Conservation (phyloP, 2,888 invertebrate species). For the Tethea ocularis region DNA sequence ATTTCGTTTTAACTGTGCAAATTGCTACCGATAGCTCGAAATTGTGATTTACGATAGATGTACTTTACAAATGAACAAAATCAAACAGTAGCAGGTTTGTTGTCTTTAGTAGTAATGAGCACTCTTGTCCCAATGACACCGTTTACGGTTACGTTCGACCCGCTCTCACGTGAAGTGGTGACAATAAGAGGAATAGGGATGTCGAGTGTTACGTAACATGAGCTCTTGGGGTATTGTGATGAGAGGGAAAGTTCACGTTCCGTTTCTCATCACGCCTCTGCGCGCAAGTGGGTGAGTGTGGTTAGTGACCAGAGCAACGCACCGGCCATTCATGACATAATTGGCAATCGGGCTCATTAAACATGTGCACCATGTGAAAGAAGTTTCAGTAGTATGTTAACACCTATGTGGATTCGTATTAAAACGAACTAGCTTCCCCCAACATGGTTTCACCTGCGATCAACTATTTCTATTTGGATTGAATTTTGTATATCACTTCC, state of each 20-base stretch:
- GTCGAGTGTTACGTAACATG: constrained; percentile 52
- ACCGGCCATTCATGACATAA: constrained; percentile 79
- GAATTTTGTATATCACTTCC: too few species aligned
- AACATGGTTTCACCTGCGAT: too few species aligned
- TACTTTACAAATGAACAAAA: background rate
- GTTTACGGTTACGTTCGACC: constrained; percentile 15
- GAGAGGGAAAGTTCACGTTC: constrained; percentile 82
- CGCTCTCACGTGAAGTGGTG: constrained; percentile 35
- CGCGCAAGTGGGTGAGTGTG: constrained; percentile 80
- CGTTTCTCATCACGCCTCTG: constrained; percentile 75
- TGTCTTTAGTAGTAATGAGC: constrained; percentile 13
- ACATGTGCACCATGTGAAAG: constrained; percentile 51
- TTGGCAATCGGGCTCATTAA: constrained; percentile 76
- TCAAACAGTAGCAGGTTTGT: background rate
- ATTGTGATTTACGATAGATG: constrained; percentile 2
- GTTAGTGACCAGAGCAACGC: constrained; percentile 75
- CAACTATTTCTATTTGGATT: too few species aligned
- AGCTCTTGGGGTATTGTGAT: constrained; percentile 68
- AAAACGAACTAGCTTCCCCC: too few species aligned
- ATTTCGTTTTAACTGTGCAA: constrained; percentile 4
- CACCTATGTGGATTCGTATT: constrained; percentile 40
- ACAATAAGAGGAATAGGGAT: constrained; percentile 47
- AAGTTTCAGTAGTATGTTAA: constrained; percentile 38
- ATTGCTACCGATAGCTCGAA: background rate
- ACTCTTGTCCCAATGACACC: constrained; percentile 18